Conservation (phyloP, 2,113 vertebrate genomes). For the Propithecus coquereli region DNA sequence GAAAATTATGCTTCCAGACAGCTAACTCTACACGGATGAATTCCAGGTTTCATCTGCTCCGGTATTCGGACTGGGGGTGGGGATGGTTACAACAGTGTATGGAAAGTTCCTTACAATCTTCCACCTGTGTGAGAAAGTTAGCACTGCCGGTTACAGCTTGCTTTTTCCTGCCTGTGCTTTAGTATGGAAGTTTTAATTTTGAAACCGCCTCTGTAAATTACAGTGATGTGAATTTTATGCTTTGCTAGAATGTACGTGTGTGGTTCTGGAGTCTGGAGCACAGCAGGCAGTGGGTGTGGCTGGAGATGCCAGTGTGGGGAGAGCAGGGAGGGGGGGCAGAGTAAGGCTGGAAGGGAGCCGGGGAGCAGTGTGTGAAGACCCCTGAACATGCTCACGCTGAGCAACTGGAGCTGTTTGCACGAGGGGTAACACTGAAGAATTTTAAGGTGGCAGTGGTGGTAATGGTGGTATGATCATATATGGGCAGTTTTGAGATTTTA, state of each 20-base stretch:
- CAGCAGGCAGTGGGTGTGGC: not conserved
- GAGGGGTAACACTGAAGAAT: not conserved
- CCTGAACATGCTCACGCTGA: not conserved
- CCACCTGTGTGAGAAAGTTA: not conserved
- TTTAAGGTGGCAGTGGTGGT: not conserved
- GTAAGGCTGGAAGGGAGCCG: not conserved
- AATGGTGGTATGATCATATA: not conserved
- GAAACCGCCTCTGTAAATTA: not conserved
- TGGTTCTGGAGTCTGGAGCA: not conserved
- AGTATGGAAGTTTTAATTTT: not conserved
- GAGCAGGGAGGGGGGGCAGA: fast-evolving
- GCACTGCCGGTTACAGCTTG: not conserved
- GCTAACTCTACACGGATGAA: not conserved
- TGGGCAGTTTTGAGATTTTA: not conserved
- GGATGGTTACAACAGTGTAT: not conserved
- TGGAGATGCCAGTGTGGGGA: no score
- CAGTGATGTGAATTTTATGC: not conserved
- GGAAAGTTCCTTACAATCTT: not conserved
- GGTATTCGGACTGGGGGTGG: not conserved
- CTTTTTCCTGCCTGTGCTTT: not conserved
- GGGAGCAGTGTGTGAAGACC: not conserved
- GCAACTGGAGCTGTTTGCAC: not conserved
- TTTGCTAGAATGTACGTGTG: not conserved
- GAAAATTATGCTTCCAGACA: not conserved
- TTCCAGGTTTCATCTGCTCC: not conserved